phyloP scores from a whole-genome alignment of 2,888 invertebrate species.

The Pristionchus fissidentatus region DNA sequence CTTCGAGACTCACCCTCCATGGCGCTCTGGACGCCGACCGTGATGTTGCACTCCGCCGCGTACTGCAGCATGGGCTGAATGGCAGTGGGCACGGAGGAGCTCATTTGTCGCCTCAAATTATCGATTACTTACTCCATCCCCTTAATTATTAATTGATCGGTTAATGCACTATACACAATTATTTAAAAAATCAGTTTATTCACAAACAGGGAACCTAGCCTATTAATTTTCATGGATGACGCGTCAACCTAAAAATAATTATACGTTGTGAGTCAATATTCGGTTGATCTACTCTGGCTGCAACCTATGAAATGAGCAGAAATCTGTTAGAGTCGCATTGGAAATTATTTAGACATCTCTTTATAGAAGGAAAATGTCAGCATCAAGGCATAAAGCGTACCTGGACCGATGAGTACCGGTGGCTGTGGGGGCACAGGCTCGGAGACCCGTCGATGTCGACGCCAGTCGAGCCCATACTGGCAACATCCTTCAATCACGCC shows the following conservation, averaged over 20 bases:
- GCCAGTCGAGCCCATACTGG: slow-evolving; percentile 32
- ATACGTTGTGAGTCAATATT: too few species aligned
- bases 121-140: not conserved
- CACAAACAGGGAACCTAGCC: too few species aligned
- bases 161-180: too few species aligned
- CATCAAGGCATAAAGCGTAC: not conserved
- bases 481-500: not conserved
- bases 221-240: too few species aligned
- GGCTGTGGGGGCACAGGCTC: not conserved
- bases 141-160: too few species aligned
- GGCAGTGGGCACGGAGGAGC: slow-evolving; percentile 52
- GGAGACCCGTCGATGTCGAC: slow-evolving; percentile 25
- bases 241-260: too few species aligned
- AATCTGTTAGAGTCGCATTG: too few species aligned
- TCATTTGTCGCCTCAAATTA: not conserved
- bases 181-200: too few species aligned
- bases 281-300: too few species aligned
- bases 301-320: too few species aligned
- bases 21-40: slow-evolving; percentile 64
- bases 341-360: too few species aligned
- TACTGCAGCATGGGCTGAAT: slow-evolving; percentile 65
- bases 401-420: not conserved
- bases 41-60: slow-evolving; percentile 69
- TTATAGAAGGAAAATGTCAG: too few species aligned
- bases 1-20: slow-evolving; percentile 64